These are phyloP conservation scores for Gallinago solitaria DNA, from an alignment of 2,797 vertebrate genomes.

Conservation along the genomic window DNA sequence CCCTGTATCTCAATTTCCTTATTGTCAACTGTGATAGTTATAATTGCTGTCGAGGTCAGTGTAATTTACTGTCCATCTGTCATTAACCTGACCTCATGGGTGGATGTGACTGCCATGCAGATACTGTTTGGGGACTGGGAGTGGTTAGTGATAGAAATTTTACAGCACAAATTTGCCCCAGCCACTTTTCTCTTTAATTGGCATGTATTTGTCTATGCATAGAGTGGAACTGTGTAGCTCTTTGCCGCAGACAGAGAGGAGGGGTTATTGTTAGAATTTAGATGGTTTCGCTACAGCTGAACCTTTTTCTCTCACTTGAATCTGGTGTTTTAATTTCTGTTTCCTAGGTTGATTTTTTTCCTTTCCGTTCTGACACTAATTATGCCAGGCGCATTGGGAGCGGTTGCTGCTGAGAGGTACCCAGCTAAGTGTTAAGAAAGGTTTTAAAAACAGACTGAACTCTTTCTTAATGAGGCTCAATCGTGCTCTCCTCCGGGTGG, in stretches of 20 bases:
- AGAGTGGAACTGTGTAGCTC: not conserved
- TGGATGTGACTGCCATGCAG: slow-evolving; percentile 88
- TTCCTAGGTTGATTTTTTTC: slow-evolving; percentile 72
- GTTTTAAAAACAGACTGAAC: slow-evolving; percentile 81
- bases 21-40: slow-evolving; percentile 87
- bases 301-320: slow-evolving; percentile 11
- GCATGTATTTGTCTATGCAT: not conserved
- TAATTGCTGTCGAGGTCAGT: slow-evolving; percentile 87
- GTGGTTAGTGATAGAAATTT: slow-evolving; percentile 25
- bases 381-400: slow-evolving; percentile 73
- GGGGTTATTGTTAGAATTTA: slow-evolving; percentile 49
- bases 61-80: slow-evolving; percentile 88
- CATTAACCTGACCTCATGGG: slow-evolving; percentile 86
- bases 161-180: slow-evolving; percentile 28
- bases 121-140: slow-evolving; percentile 40
- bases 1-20: slow-evolving; percentile 89
- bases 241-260: not conserved
- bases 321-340: slow-evolving; percentile 73
- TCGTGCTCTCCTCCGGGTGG: slow-evolving; percentile 77
- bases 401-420: slow-evolving; percentile 75
- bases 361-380: slow-evolving; percentile 77
- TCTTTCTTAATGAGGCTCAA: slow-evolving; percentile 79
- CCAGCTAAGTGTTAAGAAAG: slow-evolving; percentile 80
- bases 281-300: slow-evolving; percentile 38
- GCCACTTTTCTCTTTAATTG: slow-evolving; percentile 1